Evolutionary conservation across 2,888 invertebrate species (phyloP).

Genomic region (Ophioninae sp.): DNA sequence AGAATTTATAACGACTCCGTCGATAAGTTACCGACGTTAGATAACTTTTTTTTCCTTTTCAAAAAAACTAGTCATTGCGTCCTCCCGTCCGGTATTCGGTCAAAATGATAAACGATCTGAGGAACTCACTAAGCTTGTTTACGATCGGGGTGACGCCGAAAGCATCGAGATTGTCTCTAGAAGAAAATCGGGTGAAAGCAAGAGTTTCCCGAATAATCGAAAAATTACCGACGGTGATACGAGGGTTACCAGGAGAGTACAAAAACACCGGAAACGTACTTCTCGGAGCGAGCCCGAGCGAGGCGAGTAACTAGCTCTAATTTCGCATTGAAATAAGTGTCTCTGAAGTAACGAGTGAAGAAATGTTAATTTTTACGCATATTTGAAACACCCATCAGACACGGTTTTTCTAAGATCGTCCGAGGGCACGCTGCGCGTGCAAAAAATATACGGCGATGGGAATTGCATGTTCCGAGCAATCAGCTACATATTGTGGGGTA

Average conservation of each 20-base stretch:
- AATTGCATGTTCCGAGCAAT: slow-evolving; percentile 78
- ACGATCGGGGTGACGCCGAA: slow-evolving; percentile 67
- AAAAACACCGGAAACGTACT: slow-evolving; percentile 48
- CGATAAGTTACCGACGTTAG: not conserved
- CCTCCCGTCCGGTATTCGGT: slow-evolving; percentile 39
- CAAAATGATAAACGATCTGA: slow-evolving; percentile 66
- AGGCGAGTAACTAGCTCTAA: slow-evolving; percentile 8
- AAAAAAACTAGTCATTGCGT: not conserved
- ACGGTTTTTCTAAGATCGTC: slow-evolving; percentile 73
- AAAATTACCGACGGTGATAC: slow-evolving; percentile 22
- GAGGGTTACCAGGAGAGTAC: slow-evolving; percentile 21
- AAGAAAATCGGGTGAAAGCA: slow-evolving; percentile 44
- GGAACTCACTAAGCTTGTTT: slow-evolving; percentile 48
- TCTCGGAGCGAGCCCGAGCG: slow-evolving; percentile 19
- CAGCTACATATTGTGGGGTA: slow-evolving; percentile 75
- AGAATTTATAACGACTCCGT: not conserved
- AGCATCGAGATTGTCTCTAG: slow-evolving; percentile 59
- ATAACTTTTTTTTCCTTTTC: not conserved
- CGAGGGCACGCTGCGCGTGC: slow-evolving; percentile 76
- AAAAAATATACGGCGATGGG: slow-evolving; percentile 76
- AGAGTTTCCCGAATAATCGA: slow-evolving; percentile 36
- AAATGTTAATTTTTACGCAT: not conserved
- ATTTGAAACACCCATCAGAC: slow-evolving; percentile 49
- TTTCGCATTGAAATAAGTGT: not conserved
- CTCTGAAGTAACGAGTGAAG: no score